Evolutionary conservation across 1,140 invertebrate genomes (phyloP).

Genomic region (Leptinotarsa lineolata): DNA sequence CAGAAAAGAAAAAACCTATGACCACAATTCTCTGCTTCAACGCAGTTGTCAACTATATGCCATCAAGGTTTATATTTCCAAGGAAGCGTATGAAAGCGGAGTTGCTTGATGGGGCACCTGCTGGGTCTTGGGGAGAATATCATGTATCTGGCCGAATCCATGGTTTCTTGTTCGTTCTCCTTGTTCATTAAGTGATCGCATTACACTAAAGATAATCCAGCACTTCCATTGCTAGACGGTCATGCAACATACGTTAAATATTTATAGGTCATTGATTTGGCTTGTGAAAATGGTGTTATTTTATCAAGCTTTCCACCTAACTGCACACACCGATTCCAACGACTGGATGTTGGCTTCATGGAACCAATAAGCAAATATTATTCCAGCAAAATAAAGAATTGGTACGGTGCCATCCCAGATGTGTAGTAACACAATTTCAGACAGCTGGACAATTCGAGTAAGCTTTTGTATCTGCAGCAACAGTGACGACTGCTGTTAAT

Average conservation of each 20-base stretch:
- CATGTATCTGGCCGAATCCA: constrained; percentile 48
- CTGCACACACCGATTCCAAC: constrained; percentile 50
- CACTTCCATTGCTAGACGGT: constrained; percentile 41
- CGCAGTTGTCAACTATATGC: not conserved
- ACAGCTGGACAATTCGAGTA: constrained; percentile 43
- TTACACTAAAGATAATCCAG: constrained; percentile 36
- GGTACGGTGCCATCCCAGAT: constrained; percentile 27
- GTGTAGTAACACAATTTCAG: constrained; percentile 22
- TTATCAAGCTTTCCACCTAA: constrained; percentile 52
- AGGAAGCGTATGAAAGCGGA: constrained; percentile 32
- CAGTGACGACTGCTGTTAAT: constrained; percentile 52
- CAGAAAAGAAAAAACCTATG: constrained; percentile 17
- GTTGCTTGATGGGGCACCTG: constrained; percentile 37
- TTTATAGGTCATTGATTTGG: constrained; percentile 37
- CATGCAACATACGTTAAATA: constrained; percentile 45
- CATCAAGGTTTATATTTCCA: no score
- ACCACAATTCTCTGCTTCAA: no score
- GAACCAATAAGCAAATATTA: constrained; percentile 51
- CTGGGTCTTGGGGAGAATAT: constrained; percentile 42
- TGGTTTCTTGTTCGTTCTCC: constrained; percentile 41
- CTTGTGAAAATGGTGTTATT: constrained; percentile 45
- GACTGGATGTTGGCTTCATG: constrained; percentile 50
- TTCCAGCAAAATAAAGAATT: constrained; percentile 31
- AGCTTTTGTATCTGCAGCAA: constrained; percentile 51
- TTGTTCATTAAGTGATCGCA: constrained; percentile 45